These are phyloP conservation scores for Aleadryas rufinucha DNA, from an alignment of 2,113 vertebrate genomes.

Conservation along the genomic window DNA sequence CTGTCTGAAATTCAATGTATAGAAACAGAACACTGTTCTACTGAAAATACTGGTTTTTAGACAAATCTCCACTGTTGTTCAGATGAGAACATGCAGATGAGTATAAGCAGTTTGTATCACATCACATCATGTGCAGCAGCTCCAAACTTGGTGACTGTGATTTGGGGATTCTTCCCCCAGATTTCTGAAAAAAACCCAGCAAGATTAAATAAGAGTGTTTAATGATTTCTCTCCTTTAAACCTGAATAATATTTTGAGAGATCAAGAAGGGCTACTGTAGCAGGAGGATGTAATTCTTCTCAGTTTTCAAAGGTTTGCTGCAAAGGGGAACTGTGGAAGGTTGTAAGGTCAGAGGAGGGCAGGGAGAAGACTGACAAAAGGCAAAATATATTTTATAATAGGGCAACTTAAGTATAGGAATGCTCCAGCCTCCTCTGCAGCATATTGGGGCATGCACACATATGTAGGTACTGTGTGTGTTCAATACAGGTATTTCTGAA, in stretches of 20 bases:
- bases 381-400: background rate
- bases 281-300: background rate
- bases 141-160: background rate
- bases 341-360: background rate
- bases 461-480: background rate
- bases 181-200: background rate
- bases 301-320: background rate
- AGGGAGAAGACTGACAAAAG: background rate
- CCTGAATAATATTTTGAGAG: background rate
- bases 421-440: background rate
- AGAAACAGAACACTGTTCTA: background rate
- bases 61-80: background rate
- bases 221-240: background rate
- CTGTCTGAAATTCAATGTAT: background rate
- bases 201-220: background rate
- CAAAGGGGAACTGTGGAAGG: background rate
- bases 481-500: background rate
- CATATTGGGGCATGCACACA: background rate
- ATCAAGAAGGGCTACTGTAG: background rate
- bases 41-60: background rate
- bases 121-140: background rate
- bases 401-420: background rate
- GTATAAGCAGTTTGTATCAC: background rate
- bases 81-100: background rate
- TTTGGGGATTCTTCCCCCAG: background rate